phyloP scores from a whole-genome alignment of 2,888 invertebrate species.

The Bruchidius siliquastri region DNA sequence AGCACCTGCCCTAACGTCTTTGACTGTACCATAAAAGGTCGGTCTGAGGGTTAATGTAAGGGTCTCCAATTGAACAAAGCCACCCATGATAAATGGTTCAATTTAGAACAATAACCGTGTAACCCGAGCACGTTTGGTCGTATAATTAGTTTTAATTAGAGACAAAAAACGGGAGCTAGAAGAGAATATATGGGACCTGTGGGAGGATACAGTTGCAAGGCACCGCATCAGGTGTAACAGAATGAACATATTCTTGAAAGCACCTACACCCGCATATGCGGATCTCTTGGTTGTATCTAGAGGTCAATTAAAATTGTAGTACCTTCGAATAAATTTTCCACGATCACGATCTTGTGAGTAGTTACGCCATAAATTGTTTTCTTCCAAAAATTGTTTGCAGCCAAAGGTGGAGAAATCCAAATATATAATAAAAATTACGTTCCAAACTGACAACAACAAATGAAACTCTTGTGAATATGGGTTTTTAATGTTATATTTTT shows the following conservation, averaged over 20 bases:
- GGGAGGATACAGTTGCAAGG: background rate
- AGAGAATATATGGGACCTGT: background rate
- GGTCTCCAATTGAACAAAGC: slow-evolving; percentile 9
- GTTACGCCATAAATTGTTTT: too few relatives aligned
- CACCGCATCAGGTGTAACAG: background rate
- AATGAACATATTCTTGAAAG: background rate
- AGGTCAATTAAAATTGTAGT: too few relatives aligned
- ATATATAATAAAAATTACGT: too few relatives aligned
- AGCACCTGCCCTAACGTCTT: background rate
- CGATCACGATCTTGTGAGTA: too few relatives aligned
- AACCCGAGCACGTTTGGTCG: slow-evolving; percentile 7
- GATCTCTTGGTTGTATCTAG: too few relatives aligned
- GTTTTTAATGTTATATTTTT: too few relatives aligned
- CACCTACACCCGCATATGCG: too few relatives aligned
- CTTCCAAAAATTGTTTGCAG: too few relatives aligned
- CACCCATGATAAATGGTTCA: slow-evolving; percentile 13
- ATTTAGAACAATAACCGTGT: slow-evolving; percentile 12
- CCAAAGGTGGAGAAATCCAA: too few relatives aligned
- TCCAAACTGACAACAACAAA: too few relatives aligned
- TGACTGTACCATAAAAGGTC: background rate
- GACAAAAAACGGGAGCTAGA: slow-evolving; percentile 4
- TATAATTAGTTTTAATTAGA: slow-evolving; percentile 8
- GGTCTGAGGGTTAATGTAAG: slow-evolving; percentile 6
- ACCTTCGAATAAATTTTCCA: too few relatives aligned
- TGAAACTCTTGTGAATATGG: too few relatives aligned